Evolutionary conservation across 2,113 vertebrate genomes (phyloP), one percentile per base, ranked within the genome.

Genomic region (Pseudorhombus dupliciocellatus): DNA sequence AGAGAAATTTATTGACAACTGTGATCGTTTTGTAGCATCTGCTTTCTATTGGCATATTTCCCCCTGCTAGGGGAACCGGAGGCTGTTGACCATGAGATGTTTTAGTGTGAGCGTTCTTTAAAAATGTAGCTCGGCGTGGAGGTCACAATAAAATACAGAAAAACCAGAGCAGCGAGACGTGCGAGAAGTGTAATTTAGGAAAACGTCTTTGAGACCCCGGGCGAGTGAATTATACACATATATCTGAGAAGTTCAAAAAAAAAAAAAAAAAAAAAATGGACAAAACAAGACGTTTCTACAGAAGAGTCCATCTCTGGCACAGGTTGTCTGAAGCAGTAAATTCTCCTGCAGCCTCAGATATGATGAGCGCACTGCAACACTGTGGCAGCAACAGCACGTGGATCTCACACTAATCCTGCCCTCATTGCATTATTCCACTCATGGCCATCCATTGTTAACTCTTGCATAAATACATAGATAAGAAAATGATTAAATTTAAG

Each of bases 381-480:
- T 54, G 24, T 11, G 11, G 4, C 61, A 21, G 3, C 68, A 30
- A 18, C 54, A 56, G 28, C 73, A 76, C 63, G 30, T 73, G 54
- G 26, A 46, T 71, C 52, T 72, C 77, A 84, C 80, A 81, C 79
- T 85, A 80, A 87, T 85, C 60, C 70, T 24, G 70, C 72, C 67
- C 74, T 83, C 69, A 84, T 66, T 76, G 57, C 78, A 86, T 85
- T 89, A 81, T 90, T 85, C 79, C 67, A 66, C 66, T 87, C 80
- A 60, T 69, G 67, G 66, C 65, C 81, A 66, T 84, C 81, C 84
- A 68, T 87, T 90, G 89, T 89, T 90, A 88, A 91, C 77, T 75
- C 90, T 89, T 90, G 90, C 90, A 93, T 93, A 92, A 90, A 93
- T 93, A 87, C 88, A 92, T 89, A 89, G 81, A 92, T 90, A 88